Conservation (phyloP, 2,888 invertebrate genomes). For the Ischnura elegans region DNA sequence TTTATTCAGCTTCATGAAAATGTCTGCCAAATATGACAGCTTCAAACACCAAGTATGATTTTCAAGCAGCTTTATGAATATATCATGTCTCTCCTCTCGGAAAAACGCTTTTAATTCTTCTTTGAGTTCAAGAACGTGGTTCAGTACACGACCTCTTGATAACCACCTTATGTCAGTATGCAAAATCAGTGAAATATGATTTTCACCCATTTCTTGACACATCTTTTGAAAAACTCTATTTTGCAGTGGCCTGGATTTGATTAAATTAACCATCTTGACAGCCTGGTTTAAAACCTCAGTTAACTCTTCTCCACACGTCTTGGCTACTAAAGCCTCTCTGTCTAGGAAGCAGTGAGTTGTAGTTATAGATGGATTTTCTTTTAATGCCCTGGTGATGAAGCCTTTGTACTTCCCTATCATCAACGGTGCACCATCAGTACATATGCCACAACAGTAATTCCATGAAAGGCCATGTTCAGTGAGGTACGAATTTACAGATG, state of each 20-base stretch:
- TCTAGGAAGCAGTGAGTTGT: not conserved
- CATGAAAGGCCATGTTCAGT: not conserved
- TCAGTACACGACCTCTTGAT: constrained; percentile 52
- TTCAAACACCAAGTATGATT: too few relatives aligned
- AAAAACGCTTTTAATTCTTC: not conserved
- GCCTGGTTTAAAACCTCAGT: not conserved
- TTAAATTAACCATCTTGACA: not conserved
- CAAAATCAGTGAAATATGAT: constrained; percentile 59
- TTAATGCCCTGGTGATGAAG: not conserved
- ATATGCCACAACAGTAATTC: not conserved
- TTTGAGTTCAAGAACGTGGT: constrained; percentile 30
- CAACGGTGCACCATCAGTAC: not conserved
- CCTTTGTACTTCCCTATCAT: not conserved
- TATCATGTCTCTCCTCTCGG: not conserved
- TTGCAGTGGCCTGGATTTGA: not conserved
- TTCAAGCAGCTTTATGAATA: too few relatives aligned
- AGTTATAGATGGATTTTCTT: not conserved
- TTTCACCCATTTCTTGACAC: constrained; percentile 61
- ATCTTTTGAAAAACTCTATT: not conserved
- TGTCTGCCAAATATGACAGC: too few relatives aligned
- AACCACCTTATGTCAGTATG: constrained; percentile 67
- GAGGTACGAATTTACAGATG: too few relatives aligned
- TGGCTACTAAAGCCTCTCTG: not conserved
- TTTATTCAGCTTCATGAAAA: too few relatives aligned
- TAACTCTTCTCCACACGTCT: not conserved